These are phyloP conservation scores for Orycteropus afer DNA, from an alignment of 2,113 vertebrate genomes.

Conservation along the genomic window DNA sequence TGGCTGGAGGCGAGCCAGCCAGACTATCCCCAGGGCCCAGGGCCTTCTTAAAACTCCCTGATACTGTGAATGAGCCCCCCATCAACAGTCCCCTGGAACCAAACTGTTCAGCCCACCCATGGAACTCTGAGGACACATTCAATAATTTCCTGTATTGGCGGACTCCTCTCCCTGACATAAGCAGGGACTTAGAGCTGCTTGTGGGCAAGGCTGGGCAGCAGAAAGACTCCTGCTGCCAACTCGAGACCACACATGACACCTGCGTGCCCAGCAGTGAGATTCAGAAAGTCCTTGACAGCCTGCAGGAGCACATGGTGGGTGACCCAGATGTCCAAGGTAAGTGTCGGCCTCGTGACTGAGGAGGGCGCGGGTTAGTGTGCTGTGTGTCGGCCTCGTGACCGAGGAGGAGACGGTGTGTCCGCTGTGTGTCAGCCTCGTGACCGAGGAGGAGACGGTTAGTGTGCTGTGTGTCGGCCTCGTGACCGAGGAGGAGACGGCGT, in stretches of 20 bases:
- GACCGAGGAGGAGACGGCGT: too few relatives aligned
- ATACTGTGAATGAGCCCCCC: background rate
- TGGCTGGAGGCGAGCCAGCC: background rate
- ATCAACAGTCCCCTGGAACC: background rate
- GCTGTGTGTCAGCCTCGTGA: background rate
- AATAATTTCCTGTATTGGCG: constrained; percentile 92
- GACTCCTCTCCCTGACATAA: constrained; percentile 92
- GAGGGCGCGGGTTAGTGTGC: background rate
- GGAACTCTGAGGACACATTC: constrained; percentile 84
- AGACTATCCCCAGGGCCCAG: constrained; percentile 11
- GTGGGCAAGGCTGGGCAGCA: constrained; percentile 77
- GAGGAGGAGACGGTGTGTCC: too few relatives aligned
- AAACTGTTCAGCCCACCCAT: constrained; percentile 33
- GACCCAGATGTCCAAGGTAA: constrained; percentile 94
- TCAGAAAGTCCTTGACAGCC: constrained; percentile 91
- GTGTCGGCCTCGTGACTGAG: background rate
- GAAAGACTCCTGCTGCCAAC: constrained; percentile 57
- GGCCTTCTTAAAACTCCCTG: background rate
- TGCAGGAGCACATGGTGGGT: constrained; percentile 90
- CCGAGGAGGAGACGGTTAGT: rapidly evolving
- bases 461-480: background rate
- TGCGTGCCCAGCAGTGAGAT: constrained; percentile 90
- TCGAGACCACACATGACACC: constrained; percentile 63
- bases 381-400: too few relatives aligned
- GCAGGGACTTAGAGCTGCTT: constrained; percentile 90